Evolutionary conservation across 2,113 vertebrate genomes (phyloP), one percentile per base, ranked within the genome.

Genomic region (Nasalis larvatus): DNA sequence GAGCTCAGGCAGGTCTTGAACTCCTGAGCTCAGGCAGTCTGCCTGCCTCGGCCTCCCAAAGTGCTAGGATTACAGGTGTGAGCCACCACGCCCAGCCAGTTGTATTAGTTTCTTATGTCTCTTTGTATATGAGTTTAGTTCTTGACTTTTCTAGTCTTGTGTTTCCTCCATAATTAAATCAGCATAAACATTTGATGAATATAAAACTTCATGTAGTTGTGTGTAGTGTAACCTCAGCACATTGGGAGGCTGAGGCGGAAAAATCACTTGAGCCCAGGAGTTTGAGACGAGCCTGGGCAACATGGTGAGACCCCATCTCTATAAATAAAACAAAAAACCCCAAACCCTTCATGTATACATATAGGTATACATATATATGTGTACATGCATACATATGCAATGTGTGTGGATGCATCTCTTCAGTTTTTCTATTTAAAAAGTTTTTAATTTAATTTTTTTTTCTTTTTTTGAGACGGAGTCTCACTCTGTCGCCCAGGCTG

Each of bases 91-190:
- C 52, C 52, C 52, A 18, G 52, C 52, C 58, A 86, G 8, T 63
- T 66, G 16, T 85, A 74, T 23, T 86, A 20, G 25, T 85, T 92
- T 66, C 74, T 93, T 80, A 73, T 6, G 23, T 56, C 71, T 47
- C 52, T 85, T 80, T 71, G n/a, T 66, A 12, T 80, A 2, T 32
- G 54, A 81, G 40, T 93, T 96, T 93, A 74, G 40, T 80, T 95
- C 47, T 89, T 89, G 73, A 47, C 27, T 56, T 95, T 78, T 80
- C 32, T n/a, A 45, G 80, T 91, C n/a, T 25, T 81, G 25, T 92
- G 6, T 84, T 97, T 94, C 74, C 40, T 92, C 27, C 23, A 23
- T 82, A 89, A 84, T 86, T 86, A 94, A 86, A 30, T 68, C 76
- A 86, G 68, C 23, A 32, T 58, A 81, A 94, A 47, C 37, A 76